Conservation (phyloP, 2,888 invertebrate species). For the Ceriagrion tenellum region DNA sequence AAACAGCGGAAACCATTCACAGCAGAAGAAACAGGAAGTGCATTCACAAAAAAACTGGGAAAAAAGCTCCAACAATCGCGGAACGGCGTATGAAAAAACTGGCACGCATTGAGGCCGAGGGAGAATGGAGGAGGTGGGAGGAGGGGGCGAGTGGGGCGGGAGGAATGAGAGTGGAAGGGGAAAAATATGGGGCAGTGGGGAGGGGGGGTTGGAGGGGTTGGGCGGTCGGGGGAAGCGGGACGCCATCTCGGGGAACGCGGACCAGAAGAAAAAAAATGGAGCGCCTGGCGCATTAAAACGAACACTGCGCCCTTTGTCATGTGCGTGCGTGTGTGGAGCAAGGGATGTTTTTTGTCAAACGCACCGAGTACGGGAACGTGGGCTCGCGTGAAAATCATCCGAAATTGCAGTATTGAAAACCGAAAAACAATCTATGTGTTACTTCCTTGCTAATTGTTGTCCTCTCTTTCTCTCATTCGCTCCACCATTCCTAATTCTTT, state of each 20-base stretch:
- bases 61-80: not conserved
- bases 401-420: not conserved
- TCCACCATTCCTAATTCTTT: not conserved
- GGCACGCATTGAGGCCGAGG: conserved; percentile 38
- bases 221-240: not conserved
- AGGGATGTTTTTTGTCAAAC: not conserved
- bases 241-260: not conserved
- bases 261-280: not conserved
- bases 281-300: conserved; percentile 40
- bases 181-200: not conserved
- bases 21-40: conserved; percentile 54
- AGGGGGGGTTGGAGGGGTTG: not conserved
- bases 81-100: conserved; percentile 49
- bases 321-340: not conserved
- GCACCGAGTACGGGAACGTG: not conserved
- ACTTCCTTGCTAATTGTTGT: not conserved
- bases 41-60: conserved; percentile 13
- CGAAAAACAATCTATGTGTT: not conserved
- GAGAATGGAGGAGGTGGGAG: not conserved
- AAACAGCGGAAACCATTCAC: conserved; percentile 50
- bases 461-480: not conserved
- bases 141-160: not conserved
- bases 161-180: not conserved
- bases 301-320: conserved; percentile 17
- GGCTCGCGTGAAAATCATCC: not conserved